Evolutionary conservation across 2,888 invertebrate species (phyloP), one percentile per base, ranked within the genome.

Genomic region (Chelonus formosanus): DNA sequence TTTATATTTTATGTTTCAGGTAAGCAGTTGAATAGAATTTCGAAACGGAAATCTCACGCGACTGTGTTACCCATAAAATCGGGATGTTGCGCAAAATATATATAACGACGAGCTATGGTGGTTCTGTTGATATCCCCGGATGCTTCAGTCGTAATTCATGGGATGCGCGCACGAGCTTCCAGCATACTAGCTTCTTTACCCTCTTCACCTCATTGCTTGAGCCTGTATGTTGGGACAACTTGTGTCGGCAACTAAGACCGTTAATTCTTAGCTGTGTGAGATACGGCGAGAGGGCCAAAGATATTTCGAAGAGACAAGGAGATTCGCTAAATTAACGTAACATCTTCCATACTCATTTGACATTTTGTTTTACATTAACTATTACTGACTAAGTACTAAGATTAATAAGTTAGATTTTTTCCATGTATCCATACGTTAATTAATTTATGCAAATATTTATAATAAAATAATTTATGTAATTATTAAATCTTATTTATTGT

Each of bases 71-170:
- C 83, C 84, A 84, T 84, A 84, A 84, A 84, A 84, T 84, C 83
- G 80, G 84, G 82, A 84, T 84, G 84, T 84, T 84, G 80, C 84
- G 79, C 80, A 81, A 80, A 79, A 83, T 82, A 83, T 82, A 83
- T 83, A 80, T 61, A 65, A 65, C 56, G 54, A 57, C 34, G 35
- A 52, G 62, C 56, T 35, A 50, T 31, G 60, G 59, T 32, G 44
- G 53, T 53, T 61, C 34, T 61, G 66, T 67, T 62, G 66, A 67
- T 67, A 67, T 67, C 48, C 61, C 66, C 62, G 66, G 66, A 67
- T 67, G 66, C 62, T 57, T 62, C 53, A 53, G 53, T 62, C 66
- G 66, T 67, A 62, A 67, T 67, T 67, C 66, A 67, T 67, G 60
- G 20, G 32, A 3, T 35, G 58, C 47, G 32, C 45, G 35, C 57